These are phyloP conservation scores for Ypsolopha scabrella DNA, from an alignment of 2,888 invertebrate genomes.

Conservation along the genomic window DNA sequence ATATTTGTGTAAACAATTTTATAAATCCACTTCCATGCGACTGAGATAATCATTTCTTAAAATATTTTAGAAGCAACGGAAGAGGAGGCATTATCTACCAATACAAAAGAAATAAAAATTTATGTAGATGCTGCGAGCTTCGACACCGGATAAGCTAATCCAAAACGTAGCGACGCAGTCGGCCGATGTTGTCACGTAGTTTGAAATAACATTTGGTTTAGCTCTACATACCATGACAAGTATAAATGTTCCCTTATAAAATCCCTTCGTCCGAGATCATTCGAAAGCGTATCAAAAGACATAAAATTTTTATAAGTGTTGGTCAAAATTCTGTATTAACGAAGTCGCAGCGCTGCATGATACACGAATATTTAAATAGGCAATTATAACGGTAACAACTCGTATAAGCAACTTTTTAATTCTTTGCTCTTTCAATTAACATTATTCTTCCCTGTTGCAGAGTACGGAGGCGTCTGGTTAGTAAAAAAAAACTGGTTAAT, in stretches of 20 bases:
- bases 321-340: neutral
- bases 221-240: conserved; percentile 32
- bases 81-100: neutral
- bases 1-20: neutral
- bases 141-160: conserved; percentile 31
- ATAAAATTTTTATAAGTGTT: neutral
- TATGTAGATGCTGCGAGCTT: neutral
- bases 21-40: neutral
- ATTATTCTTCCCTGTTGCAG: too few relatives aligned
- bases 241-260: conserved; percentile 30
- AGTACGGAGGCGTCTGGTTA: neutral
- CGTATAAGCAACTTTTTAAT: neutral
- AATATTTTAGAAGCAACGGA: too few relatives aligned
- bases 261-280: conserved; percentile 17
- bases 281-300: neutral
- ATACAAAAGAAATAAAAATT: neutral
- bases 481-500: neutral
- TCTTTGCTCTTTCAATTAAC: neutral
- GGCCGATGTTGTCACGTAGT: neutral
- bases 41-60: too few relatives aligned
- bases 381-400: neutral
- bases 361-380: neutral
- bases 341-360: neutral
- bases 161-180: conserved; percentile 20
- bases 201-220: conserved; percentile 19